Conservation (phyloP, 1,140 invertebrate species). For the Bombus superbus region DNA sequence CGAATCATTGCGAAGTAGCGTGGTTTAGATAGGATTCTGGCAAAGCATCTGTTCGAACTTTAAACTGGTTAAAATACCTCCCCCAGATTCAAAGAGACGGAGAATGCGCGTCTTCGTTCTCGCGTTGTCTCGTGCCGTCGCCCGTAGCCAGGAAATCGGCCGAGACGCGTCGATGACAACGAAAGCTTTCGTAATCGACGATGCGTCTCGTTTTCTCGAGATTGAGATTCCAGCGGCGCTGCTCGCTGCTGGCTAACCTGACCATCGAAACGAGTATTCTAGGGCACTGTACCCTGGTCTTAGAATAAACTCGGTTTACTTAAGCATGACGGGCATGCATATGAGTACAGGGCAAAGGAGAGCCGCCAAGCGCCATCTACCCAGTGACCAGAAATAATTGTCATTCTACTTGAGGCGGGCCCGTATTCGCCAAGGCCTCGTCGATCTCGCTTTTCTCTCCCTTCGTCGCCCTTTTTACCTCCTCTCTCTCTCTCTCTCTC, state of each 20-base stretch:
- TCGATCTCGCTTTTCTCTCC: constrained; percentile 31
- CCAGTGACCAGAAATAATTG: constrained; percentile 79
- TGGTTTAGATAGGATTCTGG: background rate
- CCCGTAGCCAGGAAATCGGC: background rate
- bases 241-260: constrained; percentile 59
- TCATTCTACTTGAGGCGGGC: constrained; percentile 73
- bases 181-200: constrained; percentile 24
- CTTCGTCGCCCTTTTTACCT: background rate
- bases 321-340: constrained; percentile 80
- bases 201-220: constrained; percentile 45
- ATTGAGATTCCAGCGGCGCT: constrained; percentile 61
- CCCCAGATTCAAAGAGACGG: background rate
- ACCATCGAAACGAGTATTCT: constrained; percentile 75
- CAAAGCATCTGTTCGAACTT: background rate
- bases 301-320: constrained; percentile 79
- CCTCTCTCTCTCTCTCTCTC: background rate
- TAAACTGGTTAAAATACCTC: background rate
- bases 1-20: background rate
- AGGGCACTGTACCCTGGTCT: constrained; percentile 76
- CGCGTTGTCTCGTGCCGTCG: too few species aligned
- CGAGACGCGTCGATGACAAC: constrained; percentile 1
- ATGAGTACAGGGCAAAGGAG: constrained; percentile 75
- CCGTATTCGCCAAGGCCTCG: constrained; percentile 62
- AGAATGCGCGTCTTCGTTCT: background rate
- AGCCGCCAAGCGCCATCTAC: constrained; percentile 78